phyloP scores from a whole-genome alignment of 53 echinoderm and acorn worm genomes.

The Echinarachnius parma region DNA sequence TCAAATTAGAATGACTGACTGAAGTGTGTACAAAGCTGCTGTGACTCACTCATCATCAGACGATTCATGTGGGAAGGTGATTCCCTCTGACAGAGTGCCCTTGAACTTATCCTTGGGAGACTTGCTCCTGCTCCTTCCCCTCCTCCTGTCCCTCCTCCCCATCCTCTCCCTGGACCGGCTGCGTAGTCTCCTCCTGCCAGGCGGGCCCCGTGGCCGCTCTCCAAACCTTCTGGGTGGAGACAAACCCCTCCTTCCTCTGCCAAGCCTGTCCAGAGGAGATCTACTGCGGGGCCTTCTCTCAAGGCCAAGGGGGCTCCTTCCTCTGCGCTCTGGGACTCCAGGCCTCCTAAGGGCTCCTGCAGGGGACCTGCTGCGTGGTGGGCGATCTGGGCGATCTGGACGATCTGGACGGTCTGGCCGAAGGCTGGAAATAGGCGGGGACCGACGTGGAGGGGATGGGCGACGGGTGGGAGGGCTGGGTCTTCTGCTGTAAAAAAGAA shows the following conservation, averaged over 20 bases:
- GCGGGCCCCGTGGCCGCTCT: neutral
- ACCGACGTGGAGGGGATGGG: conserved; percentile 13
- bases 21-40: neutral
- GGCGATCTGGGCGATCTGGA: no score
- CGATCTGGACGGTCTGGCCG: neutral
- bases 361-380: conserved; percentile 20
- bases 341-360: neutral
- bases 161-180: conserved; percentile 41
- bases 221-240: conserved; percentile 14
- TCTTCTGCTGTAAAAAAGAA: no score
- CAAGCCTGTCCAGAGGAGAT: conserved; percentile 37
- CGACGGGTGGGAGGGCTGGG: conserved; percentile 14
- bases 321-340: neutral
- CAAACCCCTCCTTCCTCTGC: neutral
- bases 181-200: conserved; percentile 30
- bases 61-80: conserved; percentile 48
- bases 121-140: conserved; percentile 50
- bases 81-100: conserved; percentile 93
- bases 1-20: neutral
- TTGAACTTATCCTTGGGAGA: conserved; percentile 87
- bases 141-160: conserved; percentile 38
- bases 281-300: conserved; percentile 6
- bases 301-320: conserved; percentile 6
- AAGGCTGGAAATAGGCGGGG: no score
- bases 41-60: conserved; percentile 97